These are phyloP conservation scores for Anguilla megastoma DNA, from an alignment of 2,797 vertebrate genomes.

Conservation along the genomic window DNA sequence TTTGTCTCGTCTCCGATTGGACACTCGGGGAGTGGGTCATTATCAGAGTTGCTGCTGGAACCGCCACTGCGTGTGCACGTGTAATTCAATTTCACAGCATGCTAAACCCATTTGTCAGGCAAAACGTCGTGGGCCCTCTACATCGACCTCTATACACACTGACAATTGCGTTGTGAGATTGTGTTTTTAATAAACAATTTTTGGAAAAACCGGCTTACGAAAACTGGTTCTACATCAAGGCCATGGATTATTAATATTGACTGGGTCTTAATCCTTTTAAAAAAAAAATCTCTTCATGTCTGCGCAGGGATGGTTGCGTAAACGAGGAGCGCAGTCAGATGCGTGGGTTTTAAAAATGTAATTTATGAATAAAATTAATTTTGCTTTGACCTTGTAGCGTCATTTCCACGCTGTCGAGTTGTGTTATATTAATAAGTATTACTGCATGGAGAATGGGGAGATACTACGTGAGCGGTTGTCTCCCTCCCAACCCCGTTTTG, in stretches of 20 bases:
- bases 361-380: background rate
- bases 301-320: background rate
- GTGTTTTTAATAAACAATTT: background rate
- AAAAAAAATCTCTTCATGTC: background rate
- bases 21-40: background rate
- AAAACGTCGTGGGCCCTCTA: background rate
- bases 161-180: background rate
- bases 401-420: background rate
- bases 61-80: background rate
- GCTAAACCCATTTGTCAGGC: background rate
- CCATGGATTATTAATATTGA: background rate
- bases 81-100: background rate
- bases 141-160: background rate
- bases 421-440: background rate
- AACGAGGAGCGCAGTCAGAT: background rate
- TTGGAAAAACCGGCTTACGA: background rate
- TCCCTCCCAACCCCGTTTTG: background rate
- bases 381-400: slow-evolving; percentile 1
- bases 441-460: background rate
- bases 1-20: background rate
- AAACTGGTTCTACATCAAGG: background rate
- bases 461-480: background rate
- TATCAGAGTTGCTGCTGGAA: background rate
- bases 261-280: background rate
- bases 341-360: background rate